A percentile compares a stretch with the other conserved stretches of the same genome.
phyloP scores from a whole-genome alignment of 2,888 invertebrate species.

The Orthosia incerta region DNA sequence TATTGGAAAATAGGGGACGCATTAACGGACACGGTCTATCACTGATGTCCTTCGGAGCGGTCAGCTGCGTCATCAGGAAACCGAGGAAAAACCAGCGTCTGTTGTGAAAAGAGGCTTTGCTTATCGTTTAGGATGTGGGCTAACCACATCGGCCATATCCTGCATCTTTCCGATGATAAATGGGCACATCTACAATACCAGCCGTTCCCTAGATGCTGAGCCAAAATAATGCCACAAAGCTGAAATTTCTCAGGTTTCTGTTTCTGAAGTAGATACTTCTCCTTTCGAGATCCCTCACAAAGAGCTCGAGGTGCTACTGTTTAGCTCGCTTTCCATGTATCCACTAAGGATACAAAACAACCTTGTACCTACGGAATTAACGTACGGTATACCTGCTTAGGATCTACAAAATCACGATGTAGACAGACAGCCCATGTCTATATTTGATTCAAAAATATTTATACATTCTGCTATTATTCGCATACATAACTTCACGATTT shows the following conservation, averaged over 20 bases:
- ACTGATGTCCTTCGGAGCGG: constrained; percentile 22
- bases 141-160: too few relatives aligned
- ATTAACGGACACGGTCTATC: constrained; percentile 8
- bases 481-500: constrained; percentile 40
- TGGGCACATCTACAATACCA: too few relatives aligned
- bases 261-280: not conserved
- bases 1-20: constrained; percentile 48
- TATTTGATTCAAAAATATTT: constrained; percentile 43
- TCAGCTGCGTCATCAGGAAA: constrained; percentile 8
- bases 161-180: too few relatives aligned
- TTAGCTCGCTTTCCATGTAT: not conserved
- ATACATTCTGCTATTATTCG: constrained; percentile 53
- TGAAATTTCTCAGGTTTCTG: not conserved
- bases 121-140: not conserved
- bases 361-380: constrained; percentile 13
- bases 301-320: not conserved
- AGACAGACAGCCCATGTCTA: constrained; percentile 19
- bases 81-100: not conserved
- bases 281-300: not conserved
- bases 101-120: not conserved
- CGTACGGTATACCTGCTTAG: constrained; percentile 10
- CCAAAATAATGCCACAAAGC: too few relatives aligned
- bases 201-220: too few relatives aligned
- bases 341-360: not conserved
- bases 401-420: constrained; percentile 6